These are phyloP conservation scores for Sweltsa coloradensis DNA, from an alignment of 1,140 invertebrate genomes.

Conservation along the genomic window DNA sequence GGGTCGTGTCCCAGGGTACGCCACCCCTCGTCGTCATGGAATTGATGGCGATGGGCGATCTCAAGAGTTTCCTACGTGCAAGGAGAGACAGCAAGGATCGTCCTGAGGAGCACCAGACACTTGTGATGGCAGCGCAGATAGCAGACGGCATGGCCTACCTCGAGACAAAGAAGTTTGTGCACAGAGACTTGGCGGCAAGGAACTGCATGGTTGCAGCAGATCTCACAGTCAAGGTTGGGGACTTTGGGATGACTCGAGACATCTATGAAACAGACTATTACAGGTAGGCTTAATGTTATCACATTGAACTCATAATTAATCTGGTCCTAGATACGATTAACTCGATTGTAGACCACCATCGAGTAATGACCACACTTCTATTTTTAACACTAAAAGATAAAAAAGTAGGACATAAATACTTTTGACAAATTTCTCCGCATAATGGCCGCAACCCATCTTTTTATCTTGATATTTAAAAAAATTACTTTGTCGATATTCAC, in stretches of 20 bases:
- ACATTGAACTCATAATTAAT: too few species aligned
- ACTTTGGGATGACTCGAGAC: conserved; percentile 92
- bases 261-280: conserved; percentile 97
- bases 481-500: too few species aligned
- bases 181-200: conserved; percentile 93
- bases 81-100: neutral
- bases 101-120: neutral
- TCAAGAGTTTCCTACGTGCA: conserved; percentile 76
- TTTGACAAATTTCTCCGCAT: too few species aligned
- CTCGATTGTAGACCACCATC: too few species aligned
- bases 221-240: conserved; percentile 89
- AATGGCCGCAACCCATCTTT: too few species aligned
- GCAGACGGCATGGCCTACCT: conserved; percentile 98
- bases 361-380: too few species aligned
- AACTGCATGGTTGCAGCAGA: conserved; percentile 94
- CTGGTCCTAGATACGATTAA: too few species aligned
- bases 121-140: conserved; percentile 85
- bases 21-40: conserved; percentile 97
- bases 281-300: too few species aligned
- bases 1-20: conserved; percentile 61
- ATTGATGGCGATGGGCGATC: conserved; percentile 88
- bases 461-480: too few species aligned
- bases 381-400: too few species aligned
- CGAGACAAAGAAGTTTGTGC: conserved; percentile 87
- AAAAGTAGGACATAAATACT: too few species aligned